Evolutionary conservation across 1,140 invertebrate species (phyloP).

Genomic region (Zaprionus inermis): DNA sequence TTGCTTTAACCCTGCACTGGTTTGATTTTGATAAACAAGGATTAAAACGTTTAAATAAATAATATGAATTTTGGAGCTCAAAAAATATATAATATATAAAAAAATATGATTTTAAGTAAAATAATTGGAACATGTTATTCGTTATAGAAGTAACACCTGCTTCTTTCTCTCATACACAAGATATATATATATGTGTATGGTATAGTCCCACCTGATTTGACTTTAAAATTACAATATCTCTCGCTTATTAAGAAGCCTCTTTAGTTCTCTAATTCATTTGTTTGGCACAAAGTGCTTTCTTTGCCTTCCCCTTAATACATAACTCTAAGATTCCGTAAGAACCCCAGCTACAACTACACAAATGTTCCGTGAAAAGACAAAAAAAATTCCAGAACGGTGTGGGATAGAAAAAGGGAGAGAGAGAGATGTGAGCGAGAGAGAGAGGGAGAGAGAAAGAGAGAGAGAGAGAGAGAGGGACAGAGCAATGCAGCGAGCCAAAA

Average conservation of each 20-base stretch:
- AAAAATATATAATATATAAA: too few relatives aligned
- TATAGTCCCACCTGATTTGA: neutral
- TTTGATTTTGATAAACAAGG: too few relatives aligned
- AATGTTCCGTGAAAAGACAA: constrained; percentile 15
- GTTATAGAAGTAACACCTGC: too few relatives aligned
- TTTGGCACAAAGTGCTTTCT: constrained; percentile 12
- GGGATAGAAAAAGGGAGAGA: neutral
- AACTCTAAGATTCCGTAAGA: constrained; percentile 14
- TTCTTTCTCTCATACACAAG: neutral
- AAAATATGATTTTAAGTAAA: too few relatives aligned
- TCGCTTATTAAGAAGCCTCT: constrained; percentile 28
- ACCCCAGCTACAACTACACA: constrained; percentile 9
- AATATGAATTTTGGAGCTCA: too few relatives aligned
- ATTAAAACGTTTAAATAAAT: too few relatives aligned
- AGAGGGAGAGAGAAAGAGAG: neutral
- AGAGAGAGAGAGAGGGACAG: neutral
- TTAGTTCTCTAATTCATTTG: constrained; percentile 20
- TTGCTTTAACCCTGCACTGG: too few relatives aligned
- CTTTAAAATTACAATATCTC: neutral
- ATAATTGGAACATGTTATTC: too few relatives aligned
- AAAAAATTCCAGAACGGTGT: constrained; percentile 8
- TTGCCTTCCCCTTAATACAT: neutral
- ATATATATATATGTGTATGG: too few relatives aligned
- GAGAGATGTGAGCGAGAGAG: neutral
- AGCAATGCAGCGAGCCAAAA: constrained; percentile 62